Base-by-base conservation (phyloP, 1,140 invertebrate genomes). In the Calliphora vicina region DNA sequence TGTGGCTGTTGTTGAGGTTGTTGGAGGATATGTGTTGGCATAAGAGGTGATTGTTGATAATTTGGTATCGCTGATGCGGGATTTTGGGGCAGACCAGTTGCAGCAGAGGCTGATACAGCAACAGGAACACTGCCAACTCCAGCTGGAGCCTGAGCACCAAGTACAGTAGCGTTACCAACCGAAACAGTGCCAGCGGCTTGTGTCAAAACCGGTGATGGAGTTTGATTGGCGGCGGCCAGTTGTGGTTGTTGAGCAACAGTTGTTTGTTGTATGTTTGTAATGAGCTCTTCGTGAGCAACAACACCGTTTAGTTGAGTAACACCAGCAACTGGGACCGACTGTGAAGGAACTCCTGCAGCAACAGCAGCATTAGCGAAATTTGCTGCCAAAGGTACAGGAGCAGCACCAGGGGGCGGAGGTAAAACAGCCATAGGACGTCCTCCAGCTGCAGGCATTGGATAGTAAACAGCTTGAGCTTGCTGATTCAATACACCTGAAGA, bases 351-450 rank as follows among this genome's bases (percentile, higher is more conserved):
- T 23, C 85, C 76, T 15, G 88, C 85, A 2, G 85, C 86, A n/a
- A n/a, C n/a, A 23, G 87, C 86, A n/a, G 86, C 83, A 27, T 92
- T 91, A 84, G 91, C 89, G 85, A 91, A 88, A 82, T 90, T 84
- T 86, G 91, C 87, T 35, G 89, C 84, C 83, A 91, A 80, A 83
- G 91, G 88, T 50, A 90, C 86, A 26, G 87, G 85, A 26, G 86
- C 84, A n/a, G 89, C 86, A 84, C 87, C 87, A 8, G 87, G 85
- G 26, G 86, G 86, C 45, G 87, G 85, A 45, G 90, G 86, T 81
- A 89, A 43, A 20, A 89, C 87, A 8, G 87, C 76, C 8, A 88
- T 87, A 57, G 88, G 85, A 42, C 88, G 86, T 73, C 87, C 88
- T 35, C 86, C 74, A 67, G 87, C 85, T 86, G 86, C 82, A 72